Evolutionary conservation across 2,888 invertebrate species (phyloP).

Genomic region (Ormyrus nitidulus): DNA sequence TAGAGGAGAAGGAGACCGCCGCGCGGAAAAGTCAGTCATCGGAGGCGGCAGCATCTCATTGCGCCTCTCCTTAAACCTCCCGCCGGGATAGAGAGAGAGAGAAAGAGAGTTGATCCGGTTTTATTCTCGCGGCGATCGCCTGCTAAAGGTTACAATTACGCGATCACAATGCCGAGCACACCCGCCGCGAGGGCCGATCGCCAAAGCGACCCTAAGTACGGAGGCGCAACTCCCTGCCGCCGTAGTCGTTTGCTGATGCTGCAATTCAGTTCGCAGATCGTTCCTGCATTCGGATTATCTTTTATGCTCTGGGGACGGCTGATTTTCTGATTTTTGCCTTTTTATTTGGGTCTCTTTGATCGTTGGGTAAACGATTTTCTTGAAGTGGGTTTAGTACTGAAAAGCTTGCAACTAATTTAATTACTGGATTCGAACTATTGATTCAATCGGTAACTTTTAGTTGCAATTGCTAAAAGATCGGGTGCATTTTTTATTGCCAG

Average conservation of each 20-base stretch:
- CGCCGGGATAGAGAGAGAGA: constrained; percentile 3
- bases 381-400: no score
- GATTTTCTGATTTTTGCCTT: no score
- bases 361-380: no score
- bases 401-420: no score
- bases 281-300: neutral
- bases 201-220: constrained; percentile 66
- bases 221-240: constrained; percentile 34
- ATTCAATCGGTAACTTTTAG: no score
- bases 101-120: neutral
- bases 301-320: no score
- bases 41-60: constrained; percentile 14
- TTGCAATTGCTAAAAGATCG: no score
- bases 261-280: constrained; percentile 56
- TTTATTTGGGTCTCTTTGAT: no score
- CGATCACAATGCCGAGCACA: constrained; percentile 66
- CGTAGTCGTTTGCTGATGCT: constrained; percentile 19
- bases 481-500: no score
- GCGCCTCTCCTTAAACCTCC: constrained; percentile 43
- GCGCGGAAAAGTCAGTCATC: constrained; percentile 46
- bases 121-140: constrained; percentile 18
- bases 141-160: constrained; percentile 66
- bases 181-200: constrained; percentile 62
- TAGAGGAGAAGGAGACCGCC: neutral
- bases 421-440: no score